A percentile compares a stretch with the other conserved stretches of the same genome.
Evolutionary conservation across 2,797 vertebrate genomes (phyloP).

Genomic region (Corythornis leucogaster): DNA sequence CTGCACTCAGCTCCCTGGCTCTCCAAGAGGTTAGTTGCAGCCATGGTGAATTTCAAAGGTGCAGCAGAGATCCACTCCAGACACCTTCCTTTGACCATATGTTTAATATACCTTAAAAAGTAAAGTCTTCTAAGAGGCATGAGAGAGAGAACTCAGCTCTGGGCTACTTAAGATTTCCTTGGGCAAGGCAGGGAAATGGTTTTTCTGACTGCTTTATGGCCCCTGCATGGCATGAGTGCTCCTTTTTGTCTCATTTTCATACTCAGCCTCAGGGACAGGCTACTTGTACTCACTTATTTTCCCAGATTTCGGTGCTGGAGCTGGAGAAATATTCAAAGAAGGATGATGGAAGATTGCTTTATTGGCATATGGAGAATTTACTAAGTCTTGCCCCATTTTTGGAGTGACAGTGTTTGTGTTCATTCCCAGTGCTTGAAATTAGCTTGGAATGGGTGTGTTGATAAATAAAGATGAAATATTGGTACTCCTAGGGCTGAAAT

Average conservation of each 20-base stretch:
- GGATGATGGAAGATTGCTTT: not conserved
- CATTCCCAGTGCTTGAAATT: not conserved
- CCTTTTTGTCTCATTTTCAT: not conserved
- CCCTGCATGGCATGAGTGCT: not conserved
- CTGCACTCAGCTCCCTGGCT: not conserved
- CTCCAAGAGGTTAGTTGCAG: not conserved
- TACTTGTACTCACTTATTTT: not conserved
- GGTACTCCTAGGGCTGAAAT: not conserved
- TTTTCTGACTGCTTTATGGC: not conserved
- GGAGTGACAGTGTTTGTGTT: not conserved
- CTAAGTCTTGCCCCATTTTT: not conserved
- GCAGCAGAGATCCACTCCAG: not conserved
- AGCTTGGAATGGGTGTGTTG: not conserved
- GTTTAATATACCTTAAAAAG: not conserved
- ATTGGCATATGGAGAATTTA: not conserved
- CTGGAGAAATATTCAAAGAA: not conserved
- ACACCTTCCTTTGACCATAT: not conserved
- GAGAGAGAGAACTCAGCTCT: not conserved
- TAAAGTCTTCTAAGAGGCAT: not conserved
- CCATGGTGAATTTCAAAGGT: not conserved
- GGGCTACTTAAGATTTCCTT: not conserved
- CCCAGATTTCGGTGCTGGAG: not conserved
- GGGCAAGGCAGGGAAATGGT: not conserved
- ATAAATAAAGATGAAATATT: not conserved
- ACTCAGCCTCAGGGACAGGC: not conserved